Evolutionary conservation across 2,113 vertebrate species (phyloP).

Genomic region (Columba janthina): DNA sequence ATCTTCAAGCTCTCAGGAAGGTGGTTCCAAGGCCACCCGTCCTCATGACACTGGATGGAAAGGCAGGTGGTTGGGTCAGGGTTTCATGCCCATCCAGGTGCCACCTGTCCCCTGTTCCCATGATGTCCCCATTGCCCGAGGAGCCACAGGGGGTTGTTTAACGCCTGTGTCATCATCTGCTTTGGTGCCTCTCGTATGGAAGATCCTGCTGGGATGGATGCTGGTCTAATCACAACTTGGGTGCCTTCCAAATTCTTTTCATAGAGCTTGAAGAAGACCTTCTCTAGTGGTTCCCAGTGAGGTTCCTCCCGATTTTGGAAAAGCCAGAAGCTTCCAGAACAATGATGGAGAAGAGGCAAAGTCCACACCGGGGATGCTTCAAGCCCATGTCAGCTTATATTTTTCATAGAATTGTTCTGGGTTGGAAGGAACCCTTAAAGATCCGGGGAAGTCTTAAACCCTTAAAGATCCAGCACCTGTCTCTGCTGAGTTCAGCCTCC

Average conservation of each 20-base stretch:
- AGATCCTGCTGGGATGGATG: not conserved
- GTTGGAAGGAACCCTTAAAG: not conserved
- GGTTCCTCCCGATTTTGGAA: not conserved
- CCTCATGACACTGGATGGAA: not conserved
- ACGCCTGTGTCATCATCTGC: not conserved
- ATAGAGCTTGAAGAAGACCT: not conserved
- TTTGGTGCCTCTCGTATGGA: not conserved
- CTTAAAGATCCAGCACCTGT: not conserved
- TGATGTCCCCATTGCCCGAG: rapidly evolving
- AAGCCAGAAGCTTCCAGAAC: not conserved
- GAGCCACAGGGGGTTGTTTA: not conserved
- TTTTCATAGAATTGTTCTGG: not conserved
- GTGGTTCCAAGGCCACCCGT: not conserved
- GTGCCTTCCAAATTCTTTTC: not conserved
- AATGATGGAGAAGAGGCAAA: not conserved
- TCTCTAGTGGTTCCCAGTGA: not conserved
- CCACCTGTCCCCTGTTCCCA: not conserved
- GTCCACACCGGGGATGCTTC: not conserved
- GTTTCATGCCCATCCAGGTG: not conserved
- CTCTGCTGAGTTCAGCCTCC: not conserved
- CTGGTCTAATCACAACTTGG: not conserved
- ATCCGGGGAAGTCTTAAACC: not conserved
- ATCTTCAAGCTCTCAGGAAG: not conserved
- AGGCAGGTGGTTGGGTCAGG: not conserved
- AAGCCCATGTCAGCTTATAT: rapidly evolving